Base-by-base conservation (phyloP, 2,888 invertebrate species). In the Ophonus ardosiacus region DNA sequence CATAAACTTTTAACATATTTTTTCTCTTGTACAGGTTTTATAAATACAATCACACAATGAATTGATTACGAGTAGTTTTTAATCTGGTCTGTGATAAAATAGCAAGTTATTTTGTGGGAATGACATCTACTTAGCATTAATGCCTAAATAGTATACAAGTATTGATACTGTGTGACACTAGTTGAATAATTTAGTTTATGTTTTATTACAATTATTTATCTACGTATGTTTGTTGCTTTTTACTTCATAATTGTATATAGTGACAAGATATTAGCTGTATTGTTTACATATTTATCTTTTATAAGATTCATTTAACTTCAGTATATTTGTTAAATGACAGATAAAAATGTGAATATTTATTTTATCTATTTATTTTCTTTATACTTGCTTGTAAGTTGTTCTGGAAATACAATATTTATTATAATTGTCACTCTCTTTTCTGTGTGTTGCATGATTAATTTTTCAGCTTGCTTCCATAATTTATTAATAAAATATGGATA, bases 21-120 rank as follows among this genome's bases (percentile, higher is more conserved):
- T 83, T 78, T 84, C 65, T 84, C 78, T 84, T 84, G 65, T 65
- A 78, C 84, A 84, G 84, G 84, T 76, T 78, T 78, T 84, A 84
- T 84, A 84, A 84, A 83, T 38, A 82, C 31, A 74, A 31, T 76
- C 63, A 63, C 74, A 31, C 83, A 71, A 63, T 84, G 84, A 74
- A 43, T 63, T 63, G 61, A 78, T 84, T 51, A 78, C 40, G 65
- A 84, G 65, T 84, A 84, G 74, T 71, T 82, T 81, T 59, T 74
- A 82, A 74, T 57, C 51, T 78, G 76, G 84, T 51, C 84, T 84
- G 84, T 84, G 82, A 82, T 82, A 82, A 81, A 71, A 38, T 82
- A 63, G 80, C 80, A 63, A 81, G 43, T 65, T 38, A 43, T 82
- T 82, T 65, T 81, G 71, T 74, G 71, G 76, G 78, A 78, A 78